A percentile compares a stretch with the other conserved stretches of the same genome.
These are phyloP conservation scores for Acropternis orthonyx DNA, from an alignment of 2,797 vertebrate genomes.

Conservation along the genomic window DNA sequence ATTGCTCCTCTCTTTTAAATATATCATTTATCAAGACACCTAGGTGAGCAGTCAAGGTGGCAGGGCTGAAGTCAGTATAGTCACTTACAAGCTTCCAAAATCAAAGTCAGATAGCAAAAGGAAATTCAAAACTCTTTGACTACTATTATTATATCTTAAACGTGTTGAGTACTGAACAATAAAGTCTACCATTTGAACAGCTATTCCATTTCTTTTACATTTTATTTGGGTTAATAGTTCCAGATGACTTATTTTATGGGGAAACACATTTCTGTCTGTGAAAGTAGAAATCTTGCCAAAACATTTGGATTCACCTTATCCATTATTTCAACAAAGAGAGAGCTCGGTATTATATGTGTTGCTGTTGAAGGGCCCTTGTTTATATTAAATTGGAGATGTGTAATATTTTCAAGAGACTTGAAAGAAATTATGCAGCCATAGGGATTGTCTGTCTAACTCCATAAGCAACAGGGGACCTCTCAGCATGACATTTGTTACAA, in stretches of 20 bases:
- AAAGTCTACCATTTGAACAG: neutral
- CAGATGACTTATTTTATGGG: neutral
- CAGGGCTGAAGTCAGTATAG: neutral
- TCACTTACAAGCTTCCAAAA: neutral
- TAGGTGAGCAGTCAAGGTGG: rapidly evolving
- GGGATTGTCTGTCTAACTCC: constrained; percentile 38
- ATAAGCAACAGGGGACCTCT: constrained; percentile 31
- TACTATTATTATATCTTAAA: neutral
- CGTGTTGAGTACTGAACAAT: neutral
- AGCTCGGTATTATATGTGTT: constrained; percentile 28
- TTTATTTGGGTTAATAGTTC: neutral
- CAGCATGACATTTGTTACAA: neutral
- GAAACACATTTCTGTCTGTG: constrained; percentile 3
- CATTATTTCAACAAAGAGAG: constrained; percentile 45
- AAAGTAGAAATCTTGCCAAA: constrained; percentile 25
- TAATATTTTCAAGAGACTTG: constrained; percentile 28
- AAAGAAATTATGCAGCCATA: constrained; percentile 24
- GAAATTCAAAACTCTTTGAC: neutral
- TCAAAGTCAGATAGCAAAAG: neutral
- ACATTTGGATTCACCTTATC: constrained; percentile 44
- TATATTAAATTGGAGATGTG: constrained; percentile 23
- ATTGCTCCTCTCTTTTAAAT: neutral
- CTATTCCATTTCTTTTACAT: neutral
- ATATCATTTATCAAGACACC: neutral
- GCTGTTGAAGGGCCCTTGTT: constrained; percentile 18